Evolutionary conservation across 2,888 invertebrate genomes (phyloP).

Genomic region (Pheosia gnoma): DNA sequence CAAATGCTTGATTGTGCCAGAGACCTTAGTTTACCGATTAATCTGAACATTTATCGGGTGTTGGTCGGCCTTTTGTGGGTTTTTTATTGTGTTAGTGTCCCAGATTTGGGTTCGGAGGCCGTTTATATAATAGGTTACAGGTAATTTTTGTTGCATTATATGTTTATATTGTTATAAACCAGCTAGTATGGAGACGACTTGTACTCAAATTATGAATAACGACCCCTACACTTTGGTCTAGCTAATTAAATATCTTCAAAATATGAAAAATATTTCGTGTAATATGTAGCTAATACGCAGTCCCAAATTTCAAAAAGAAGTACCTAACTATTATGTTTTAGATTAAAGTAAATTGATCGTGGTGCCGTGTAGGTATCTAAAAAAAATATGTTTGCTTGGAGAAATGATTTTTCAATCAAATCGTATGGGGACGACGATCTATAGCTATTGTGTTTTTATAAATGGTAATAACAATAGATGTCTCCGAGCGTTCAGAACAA

Average conservation of each 20-base stretch:
- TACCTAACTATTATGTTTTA: neutral
- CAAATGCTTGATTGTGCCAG: constrained; percentile 44
- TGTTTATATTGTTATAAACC: no score
- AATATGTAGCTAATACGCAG: no score
- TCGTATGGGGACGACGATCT: no score
- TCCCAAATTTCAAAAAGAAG: neutral
- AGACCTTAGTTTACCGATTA: constrained; percentile 27
- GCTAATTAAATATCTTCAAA: no score
- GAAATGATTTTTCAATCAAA: constrained; percentile 21
- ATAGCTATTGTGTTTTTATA: neutral
- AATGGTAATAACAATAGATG: constrained; percentile 27
- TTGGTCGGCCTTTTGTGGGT: constrained; percentile 14
- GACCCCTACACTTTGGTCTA: no score
- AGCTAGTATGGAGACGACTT: no score
- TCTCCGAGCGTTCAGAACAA: constrained; percentile 14
- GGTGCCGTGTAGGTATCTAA: constrained; percentile 21
- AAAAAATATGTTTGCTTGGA: constrained; percentile 34
- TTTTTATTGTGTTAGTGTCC: constrained; percentile 13
- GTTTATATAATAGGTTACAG: neutral
- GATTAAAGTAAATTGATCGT: constrained; percentile 23
- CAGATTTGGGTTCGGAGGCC: constrained; percentile 1
- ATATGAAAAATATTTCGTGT: no score
- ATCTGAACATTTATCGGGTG: constrained; percentile 23
- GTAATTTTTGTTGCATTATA: neutral
- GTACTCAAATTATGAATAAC: no score